Evolutionary conservation across 2,888 invertebrate species (phyloP), one percentile per base, ranked within the genome.

Genomic region (Incurvaria masculella): DNA sequence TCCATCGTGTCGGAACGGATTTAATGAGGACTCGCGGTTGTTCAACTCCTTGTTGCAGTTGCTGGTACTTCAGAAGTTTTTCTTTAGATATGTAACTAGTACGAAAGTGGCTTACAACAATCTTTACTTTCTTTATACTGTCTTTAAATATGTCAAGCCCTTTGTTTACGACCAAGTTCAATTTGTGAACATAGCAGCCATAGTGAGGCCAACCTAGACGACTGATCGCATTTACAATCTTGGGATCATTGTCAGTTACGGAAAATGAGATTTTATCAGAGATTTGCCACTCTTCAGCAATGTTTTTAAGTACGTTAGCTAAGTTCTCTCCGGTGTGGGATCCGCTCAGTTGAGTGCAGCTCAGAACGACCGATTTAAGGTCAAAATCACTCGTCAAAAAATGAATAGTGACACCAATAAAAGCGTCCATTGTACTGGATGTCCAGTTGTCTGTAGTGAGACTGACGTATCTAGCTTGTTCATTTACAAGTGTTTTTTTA

Each of bases 361-460:
- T 14, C 5, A 42, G 20, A 6, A 42, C 14, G 4, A 42, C 14
- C 6, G 18, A 18, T 42, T 42, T 49, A 21, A 46, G 38, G 23
- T 42, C 45, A 21, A 49, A 19, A 33, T 21, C 43, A n/a, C n/a
- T 21, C 41, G n/a, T 49, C 42, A 39, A 45, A 42, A 21, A 44
- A 18, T 18, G 38, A 14, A n/a, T 21, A 21, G 39, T 49, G 6
- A 59, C 55, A 19, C 53, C 59, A 39, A 62, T 49, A 52, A 52
- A 61, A 50, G 51, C 57, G 44, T 62, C 61, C 20, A 51, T 56
- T 44, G 54, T 59, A 8, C 48, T 17, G 6, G 62, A 63, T 16
- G 61, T 61, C 61, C 62, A 61, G 44, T 57, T 56, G 51, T 63
- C 62, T 5, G 59, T 61, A 21, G 62, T 62, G 38, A 63, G 16